Evolutionary conservation across 92 coral and sea anemone species (phyloP).

Genomic region (Porites divaricata): DNA sequence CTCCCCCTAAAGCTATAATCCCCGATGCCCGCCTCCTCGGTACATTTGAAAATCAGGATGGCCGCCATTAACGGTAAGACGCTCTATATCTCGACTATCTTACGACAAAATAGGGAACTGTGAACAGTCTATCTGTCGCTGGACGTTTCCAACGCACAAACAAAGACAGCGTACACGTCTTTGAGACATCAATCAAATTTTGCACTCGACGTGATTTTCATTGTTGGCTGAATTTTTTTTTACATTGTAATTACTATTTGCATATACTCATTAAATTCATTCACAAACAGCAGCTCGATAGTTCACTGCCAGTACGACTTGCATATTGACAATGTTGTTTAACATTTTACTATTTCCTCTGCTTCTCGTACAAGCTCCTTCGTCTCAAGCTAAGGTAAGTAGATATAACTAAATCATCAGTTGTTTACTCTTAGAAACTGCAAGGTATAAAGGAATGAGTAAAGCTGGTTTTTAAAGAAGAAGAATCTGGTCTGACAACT

Average conservation of each 20-base stretch:
- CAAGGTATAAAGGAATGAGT: not conserved
- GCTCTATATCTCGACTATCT: no score
- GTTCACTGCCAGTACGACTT: not conserved
- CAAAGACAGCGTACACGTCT: not conserved
- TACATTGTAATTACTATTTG: not conserved
- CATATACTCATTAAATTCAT: not conserved
- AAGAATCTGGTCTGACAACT: not conserved
- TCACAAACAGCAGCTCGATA: not conserved
- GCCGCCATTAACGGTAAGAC: no score
- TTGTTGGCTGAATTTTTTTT: conserved; percentile 15
- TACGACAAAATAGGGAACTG: no score
- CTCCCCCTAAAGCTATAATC: no score
- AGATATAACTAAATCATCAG: no score
- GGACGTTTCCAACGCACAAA: no score
- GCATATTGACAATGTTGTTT: not conserved
- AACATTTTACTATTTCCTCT: not conserved
- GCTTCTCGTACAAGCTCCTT: conserved; percentile 15
- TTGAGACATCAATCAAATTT: not conserved
- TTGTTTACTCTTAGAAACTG: not conserved
- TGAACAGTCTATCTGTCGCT: no score
- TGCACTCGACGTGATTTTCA: conserved; percentile 2
- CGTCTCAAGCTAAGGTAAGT: conserved; percentile 24
- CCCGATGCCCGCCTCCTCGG: no score
- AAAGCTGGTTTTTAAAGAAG: not conserved
- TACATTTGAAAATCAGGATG: no score